Evolutionary conservation across 2,888 invertebrate species (phyloP), one percentile per base, ranked within the genome.

Genomic region (Ochropleura plecta): DNA sequence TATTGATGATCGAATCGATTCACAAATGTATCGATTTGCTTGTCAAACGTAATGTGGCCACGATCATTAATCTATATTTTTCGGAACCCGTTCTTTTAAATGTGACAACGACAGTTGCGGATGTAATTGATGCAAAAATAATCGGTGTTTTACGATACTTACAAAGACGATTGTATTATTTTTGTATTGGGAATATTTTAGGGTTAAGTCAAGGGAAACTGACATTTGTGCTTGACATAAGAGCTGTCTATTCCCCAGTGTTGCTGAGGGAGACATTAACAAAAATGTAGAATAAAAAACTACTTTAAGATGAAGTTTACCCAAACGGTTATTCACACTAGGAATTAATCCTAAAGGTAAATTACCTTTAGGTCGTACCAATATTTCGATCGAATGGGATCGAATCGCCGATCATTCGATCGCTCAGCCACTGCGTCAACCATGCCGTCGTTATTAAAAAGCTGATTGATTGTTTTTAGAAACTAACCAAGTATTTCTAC

Each of bases 1-100:
- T 94, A 96, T 96, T 95, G 92, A 96, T 96, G 95, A 92, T 93
- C 86, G 73, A 74, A 90, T 90, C 89, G 90, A 91, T 91, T 87
- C 82, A 86, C 57, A 88, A 88, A 87, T 88, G 86, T 90, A 90
- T 91, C 91, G 91, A 89, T 90, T 89, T 87, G 90, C 90, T 90
- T 89, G 84, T 85, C 88, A 84, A 83, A 72, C 83, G 10, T 85
- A 82, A 85, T 84, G 84, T 86, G 86, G 62, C 49, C 83, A 80
- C 68, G 75, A 88, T 89, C 91, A 90, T 91, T 90, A 90, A 91
- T 91, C 88, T 88, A 88, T 82, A 90, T 91, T 90, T 88, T 81
- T 78, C 81, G 85, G 82, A 88, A 90, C 89, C 84, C 88, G 88
- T 90, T 89, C 79, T 70, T 73, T 65, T 82, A 81, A 86, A 84